These are phyloP conservation scores for Octopus bimaculoides DNA, from an alignment of 1,140 invertebrate species.

Conservation along the genomic window DNA sequence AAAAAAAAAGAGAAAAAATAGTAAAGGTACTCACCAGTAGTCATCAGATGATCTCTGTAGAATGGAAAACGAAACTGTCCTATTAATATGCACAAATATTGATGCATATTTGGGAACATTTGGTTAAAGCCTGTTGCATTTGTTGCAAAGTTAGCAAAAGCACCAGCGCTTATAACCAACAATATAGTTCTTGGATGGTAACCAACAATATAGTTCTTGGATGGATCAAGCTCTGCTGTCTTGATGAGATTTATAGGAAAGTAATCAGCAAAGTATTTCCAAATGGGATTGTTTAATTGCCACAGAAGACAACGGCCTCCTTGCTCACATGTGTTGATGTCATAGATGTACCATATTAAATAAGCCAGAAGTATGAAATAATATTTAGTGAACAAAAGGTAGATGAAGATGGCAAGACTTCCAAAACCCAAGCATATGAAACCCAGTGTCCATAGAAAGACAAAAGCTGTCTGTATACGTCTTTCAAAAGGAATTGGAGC, in stretches of 20 bases:
- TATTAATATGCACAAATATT: constrained; percentile 72
- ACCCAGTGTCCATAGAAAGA: constrained; percentile 67
- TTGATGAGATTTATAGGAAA: constrained; percentile 84
- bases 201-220: too few species aligned
- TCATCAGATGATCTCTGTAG: constrained; percentile 69
- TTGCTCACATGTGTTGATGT: constrained; percentile 62
- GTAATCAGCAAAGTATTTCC: constrained; percentile 75
- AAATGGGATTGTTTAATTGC: constrained; percentile 68
- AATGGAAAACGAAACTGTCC: constrained; percentile 82
- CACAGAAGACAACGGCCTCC: constrained; percentile 68
- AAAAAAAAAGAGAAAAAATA: too few species aligned
- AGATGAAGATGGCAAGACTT: constrained; percentile 54
- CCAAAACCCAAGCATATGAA: constrained; percentile 66
- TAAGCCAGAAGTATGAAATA: constrained; percentile 65
- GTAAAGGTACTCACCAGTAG: constrained; percentile 33
- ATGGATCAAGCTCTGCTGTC: constrained; percentile 74
- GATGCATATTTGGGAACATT: constrained; percentile 75
- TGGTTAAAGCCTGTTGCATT: constrained; percentile 71
- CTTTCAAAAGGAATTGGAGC: constrained; percentile 76
- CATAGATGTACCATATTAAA: constrained; percentile 69
- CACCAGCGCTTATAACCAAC: constrained; percentile 76
- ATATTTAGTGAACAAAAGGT: constrained; percentile 58
- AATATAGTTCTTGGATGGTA: too few species aligned
- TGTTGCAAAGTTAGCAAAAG: constrained; percentile 76
- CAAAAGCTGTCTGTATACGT: constrained; percentile 76